Conservation (phyloP, 1,140 invertebrate species). For the Apis laboriosa region DNA sequence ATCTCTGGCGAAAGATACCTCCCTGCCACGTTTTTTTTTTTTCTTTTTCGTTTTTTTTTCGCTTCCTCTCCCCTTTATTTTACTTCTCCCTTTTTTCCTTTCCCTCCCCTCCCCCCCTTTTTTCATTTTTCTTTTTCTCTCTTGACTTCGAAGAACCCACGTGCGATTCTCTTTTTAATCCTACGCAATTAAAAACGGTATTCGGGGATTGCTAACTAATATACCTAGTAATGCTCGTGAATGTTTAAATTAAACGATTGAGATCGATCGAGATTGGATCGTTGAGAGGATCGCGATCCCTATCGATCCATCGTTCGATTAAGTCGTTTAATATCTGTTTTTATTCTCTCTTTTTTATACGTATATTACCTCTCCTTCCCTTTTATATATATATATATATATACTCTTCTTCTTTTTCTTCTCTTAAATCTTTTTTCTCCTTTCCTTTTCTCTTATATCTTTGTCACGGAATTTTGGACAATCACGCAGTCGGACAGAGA, state of each 20-base stretch:
- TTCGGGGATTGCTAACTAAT: conserved; percentile 10
- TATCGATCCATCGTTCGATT: conserved; percentile 9
- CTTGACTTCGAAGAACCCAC: conserved; percentile 43
- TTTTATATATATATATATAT: too few relatives aligned
- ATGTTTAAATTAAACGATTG: conserved; percentile 13
- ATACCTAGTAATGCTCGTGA: conserved; percentile 50
- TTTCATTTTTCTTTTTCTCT: background rate
- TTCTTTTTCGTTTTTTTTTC: background rate
- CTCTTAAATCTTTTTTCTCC: background rate
- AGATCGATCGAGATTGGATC: conserved; percentile 6
- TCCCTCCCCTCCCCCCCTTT: background rate
- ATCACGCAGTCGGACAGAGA: background rate
- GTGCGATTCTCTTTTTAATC: conserved; percentile 18
- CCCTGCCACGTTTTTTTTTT: background rate
- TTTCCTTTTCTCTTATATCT: background rate
- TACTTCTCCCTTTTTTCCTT: background rate
- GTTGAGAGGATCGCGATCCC: background rate
- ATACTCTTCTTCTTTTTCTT: background rate
- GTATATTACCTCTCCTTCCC: background rate
- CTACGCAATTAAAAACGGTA: conserved; percentile 46
- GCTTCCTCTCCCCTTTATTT: background rate
- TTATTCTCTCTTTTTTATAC: background rate
- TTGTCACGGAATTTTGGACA: background rate
- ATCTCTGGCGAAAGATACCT: conserved; percentile 33
- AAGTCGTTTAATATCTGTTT: background rate